Conservation (phyloP, 1,140 invertebrate species). For the Galleria mellonella region DNA sequence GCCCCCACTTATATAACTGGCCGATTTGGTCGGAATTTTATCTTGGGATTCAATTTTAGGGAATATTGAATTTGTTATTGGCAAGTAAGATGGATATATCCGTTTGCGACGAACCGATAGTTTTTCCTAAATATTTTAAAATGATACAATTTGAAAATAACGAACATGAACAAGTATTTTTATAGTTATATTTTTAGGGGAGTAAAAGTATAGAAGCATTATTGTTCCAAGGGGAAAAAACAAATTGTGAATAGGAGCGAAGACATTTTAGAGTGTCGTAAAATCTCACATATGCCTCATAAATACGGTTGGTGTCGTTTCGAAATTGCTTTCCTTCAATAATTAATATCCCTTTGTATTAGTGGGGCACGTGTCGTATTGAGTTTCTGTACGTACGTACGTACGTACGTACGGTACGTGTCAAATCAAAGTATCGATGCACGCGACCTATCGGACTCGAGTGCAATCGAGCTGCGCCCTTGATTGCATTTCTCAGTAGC, state of each 20-base stretch:
- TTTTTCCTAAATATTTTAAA: not conserved
- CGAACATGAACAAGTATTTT: no score
- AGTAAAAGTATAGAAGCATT: no score
- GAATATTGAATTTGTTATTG: conserved; percentile 16
- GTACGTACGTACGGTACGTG: not conserved
- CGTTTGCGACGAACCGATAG: not conserved
- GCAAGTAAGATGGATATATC: not conserved
- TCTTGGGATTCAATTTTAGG: conserved; percentile 33
- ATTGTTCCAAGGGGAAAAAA: no score
- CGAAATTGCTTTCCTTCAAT: no score
- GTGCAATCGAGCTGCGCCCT: conserved; percentile 7
- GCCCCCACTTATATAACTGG: conserved; percentile 62
- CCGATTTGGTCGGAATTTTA: conserved; percentile 39
- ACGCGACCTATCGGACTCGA: conserved; percentile 2
- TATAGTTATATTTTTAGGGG: no score
- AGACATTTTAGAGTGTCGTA: no score
- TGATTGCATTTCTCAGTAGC: conserved; percentile 6
- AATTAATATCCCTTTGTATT: no score
- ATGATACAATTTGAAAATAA: not conserved
- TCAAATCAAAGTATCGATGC: not conserved
- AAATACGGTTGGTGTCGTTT: no score
- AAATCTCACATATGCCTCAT: no score
- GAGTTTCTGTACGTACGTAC: no score
- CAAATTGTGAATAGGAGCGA: no score
- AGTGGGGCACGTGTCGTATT: no score